These are phyloP conservation scores for Myotis pilosus DNA, from an alignment of 2,797 vertebrate genomes.

Conservation along the genomic window DNA sequence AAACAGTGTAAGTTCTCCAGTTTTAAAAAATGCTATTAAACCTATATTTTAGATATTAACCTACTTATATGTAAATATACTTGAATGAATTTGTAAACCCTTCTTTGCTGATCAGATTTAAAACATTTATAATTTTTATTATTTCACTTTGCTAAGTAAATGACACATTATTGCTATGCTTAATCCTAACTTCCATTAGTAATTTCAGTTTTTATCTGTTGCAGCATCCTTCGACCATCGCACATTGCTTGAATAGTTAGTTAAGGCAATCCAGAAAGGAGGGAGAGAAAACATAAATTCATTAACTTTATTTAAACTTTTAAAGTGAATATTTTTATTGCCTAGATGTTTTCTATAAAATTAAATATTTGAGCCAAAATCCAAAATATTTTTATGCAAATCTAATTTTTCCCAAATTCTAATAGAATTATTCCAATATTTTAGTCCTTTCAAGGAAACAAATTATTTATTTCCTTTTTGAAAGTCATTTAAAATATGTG, in stretches of 20 bases:
- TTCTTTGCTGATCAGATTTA: background rate
- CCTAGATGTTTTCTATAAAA: background rate
- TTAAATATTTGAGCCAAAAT: background rate
- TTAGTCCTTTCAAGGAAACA: background rate
- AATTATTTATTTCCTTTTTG: background rate
- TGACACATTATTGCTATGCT: background rate
- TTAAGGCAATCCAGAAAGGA: background rate
- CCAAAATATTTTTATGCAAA: background rate
- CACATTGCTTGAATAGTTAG: background rate
- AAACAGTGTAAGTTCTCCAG: background rate
- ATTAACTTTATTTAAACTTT: background rate
- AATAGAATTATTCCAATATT: background rate
- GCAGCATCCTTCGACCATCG: background rate
- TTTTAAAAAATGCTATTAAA: background rate
- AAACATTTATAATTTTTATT: background rate
- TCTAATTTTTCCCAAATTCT: background rate
- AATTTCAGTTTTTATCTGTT: background rate
- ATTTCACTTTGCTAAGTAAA: background rate
- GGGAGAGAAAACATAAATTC: background rate
- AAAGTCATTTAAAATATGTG: background rate
- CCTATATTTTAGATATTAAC: background rate
- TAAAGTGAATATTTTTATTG: background rate
- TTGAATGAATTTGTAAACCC: background rate
- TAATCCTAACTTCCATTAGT: background rate
- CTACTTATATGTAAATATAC: background rate